These are phyloP conservation scores for Agonopterix subpropinquella DNA, from an alignment of 2,888 invertebrate genomes.

Conservation along the genomic window DNA sequence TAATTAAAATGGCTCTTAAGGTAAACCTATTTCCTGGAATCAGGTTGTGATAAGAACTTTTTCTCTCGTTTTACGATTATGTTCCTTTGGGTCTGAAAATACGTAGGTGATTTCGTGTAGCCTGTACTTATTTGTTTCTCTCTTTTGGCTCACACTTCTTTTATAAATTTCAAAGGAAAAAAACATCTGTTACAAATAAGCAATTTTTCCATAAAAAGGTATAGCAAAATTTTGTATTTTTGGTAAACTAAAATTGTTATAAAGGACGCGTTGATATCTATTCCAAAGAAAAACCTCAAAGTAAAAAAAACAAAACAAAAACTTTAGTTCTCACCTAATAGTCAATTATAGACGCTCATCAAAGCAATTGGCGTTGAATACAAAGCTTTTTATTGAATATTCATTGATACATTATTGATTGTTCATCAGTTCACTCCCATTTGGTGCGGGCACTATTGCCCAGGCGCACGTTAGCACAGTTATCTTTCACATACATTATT, in stretches of 20 bases:
- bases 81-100: slow-evolving; percentile 5
- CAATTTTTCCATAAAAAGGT: too few species aligned
- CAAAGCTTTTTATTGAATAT: slow-evolving; percentile 34
- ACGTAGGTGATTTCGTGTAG: too few species aligned
- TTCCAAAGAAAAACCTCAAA: too few species aligned
- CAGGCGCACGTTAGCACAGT: slow-evolving; percentile 40
- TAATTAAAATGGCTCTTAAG: slow-evolving; percentile 48
- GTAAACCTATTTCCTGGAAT: slow-evolving; percentile 37
- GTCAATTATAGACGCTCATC: slow-evolving; percentile 24
- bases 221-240: too few species aligned
- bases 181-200: too few species aligned
- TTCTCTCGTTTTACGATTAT: slow-evolving; percentile 28
- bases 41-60: slow-evolving; percentile 25
- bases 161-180: too few species aligned
- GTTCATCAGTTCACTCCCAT: slow-evolving; percentile 29
- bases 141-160: too few species aligned
- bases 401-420: slow-evolving; percentile 35
- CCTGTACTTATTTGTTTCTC: too few species aligned
- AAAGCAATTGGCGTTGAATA: slow-evolving; percentile 29
- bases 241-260: too few species aligned
- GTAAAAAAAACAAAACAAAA: too few species aligned
- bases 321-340: neutral
- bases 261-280: too few species aligned
- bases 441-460: slow-evolving; percentile 23
- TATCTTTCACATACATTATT: slow-evolving; percentile 52